phyloP scores from a whole-genome alignment of 64 coral and sea anemone species.

The Porites lutea region DNA sequence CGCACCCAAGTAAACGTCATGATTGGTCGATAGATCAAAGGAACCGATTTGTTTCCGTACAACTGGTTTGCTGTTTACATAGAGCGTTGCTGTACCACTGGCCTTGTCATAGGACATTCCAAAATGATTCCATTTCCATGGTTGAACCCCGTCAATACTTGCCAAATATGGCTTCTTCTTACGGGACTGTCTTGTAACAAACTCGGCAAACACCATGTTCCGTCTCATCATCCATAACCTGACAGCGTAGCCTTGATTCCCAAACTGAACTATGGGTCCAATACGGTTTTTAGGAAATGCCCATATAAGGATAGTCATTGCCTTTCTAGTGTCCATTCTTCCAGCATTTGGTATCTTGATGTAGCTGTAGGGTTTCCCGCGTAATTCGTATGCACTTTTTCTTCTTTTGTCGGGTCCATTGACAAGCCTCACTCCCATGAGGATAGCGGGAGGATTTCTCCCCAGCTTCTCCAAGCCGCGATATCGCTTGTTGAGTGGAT shows the following conservation, averaged over 20 bases:
- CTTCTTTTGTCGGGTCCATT: constrained; percentile 47
- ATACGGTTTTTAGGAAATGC: constrained; percentile 49
- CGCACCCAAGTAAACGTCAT: constrained; percentile 72
- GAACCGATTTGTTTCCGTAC: constrained; percentile 44
- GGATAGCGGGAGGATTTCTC: constrained; percentile 41
- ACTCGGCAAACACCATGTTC: constrained; percentile 59
- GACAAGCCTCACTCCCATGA: constrained; percentile 15
- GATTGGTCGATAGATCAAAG: constrained; percentile 77
- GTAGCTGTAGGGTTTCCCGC: constrained; percentile 58
- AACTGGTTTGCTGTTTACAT: constrained; percentile 59
- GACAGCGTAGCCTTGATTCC: constrained; percentile 29
- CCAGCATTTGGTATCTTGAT: constrained; percentile 62
- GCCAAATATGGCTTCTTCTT: constrained; percentile 43
- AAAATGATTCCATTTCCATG: constrained; percentile 84
- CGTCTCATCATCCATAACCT: constrained; percentile 54
- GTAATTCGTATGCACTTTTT: constrained; percentile 42
- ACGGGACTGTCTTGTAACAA: constrained; percentile 44
- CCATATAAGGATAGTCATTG: constrained; percentile 70
- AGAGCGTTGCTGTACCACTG: constrained; percentile 62
- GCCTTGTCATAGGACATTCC: constrained; percentile 71
- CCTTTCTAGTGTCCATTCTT: constrained; percentile 52
- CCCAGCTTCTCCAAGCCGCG: constrained; percentile 32
- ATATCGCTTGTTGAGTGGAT: constrained; percentile 45
- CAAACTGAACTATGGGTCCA: constrained; percentile 65
- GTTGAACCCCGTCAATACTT: constrained; percentile 24